These are phyloP conservation scores for Alloscopus bannaensis DNA, from an alignment of 2,888 invertebrate species.

Conservation along the genomic window DNA sequence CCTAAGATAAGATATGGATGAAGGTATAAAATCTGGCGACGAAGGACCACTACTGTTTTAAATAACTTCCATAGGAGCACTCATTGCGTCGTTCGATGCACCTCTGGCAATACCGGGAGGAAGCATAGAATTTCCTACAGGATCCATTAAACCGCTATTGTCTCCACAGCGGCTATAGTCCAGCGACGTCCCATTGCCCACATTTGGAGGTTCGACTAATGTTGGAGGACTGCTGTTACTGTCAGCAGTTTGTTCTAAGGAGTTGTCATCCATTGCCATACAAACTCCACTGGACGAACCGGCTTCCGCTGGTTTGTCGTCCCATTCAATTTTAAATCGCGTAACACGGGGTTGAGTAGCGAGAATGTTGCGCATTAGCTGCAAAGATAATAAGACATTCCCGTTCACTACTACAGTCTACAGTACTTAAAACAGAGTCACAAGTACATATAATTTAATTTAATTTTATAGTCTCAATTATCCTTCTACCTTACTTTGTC, in stretches of 20 bases:
- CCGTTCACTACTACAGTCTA: too few relatives aligned
- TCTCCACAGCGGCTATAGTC: constrained; percentile 44
- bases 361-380: constrained; percentile 85
- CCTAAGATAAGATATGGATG: too few relatives aligned
- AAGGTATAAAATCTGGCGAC: too few relatives aligned
- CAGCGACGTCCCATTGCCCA: constrained; percentile 51
- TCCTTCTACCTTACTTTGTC: too few relatives aligned
- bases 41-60: constrained; percentile 36
- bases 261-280: constrained; percentile 47
- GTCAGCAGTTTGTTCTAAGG: constrained; percentile 64
- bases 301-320: constrained; percentile 77
- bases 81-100: constrained; percentile 58
- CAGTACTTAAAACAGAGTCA: too few relatives aligned
- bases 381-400: constrained; percentile 8
- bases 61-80: constrained; percentile 69
- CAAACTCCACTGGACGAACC: constrained; percentile 43
- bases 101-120: constrained; percentile 30
- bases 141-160: constrained; percentile 63
- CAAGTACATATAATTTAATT: too few relatives aligned
- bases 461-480: too few relatives aligned
- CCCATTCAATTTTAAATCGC: constrained; percentile 98
- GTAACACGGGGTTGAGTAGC: constrained; percentile 96
- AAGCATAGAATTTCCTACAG: constrained; percentile 47
- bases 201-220: constrained; percentile 37
- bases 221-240: constrained; percentile 57